Conservation (phyloP, 2,113 vertebrate genomes). For the Polypterus bichir region DNA sequence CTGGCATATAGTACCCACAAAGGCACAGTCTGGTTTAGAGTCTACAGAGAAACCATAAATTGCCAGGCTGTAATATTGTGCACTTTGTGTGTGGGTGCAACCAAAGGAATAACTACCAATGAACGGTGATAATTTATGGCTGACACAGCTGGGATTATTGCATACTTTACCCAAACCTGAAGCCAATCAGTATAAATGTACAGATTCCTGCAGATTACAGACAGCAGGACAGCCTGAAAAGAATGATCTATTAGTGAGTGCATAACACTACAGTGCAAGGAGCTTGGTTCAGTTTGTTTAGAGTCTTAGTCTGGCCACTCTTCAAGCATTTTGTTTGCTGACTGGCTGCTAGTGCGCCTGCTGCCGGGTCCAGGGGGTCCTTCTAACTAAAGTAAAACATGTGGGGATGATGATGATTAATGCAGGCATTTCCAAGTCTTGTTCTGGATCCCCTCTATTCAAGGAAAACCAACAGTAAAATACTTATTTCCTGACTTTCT, state of each 20-base stretch:
- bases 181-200: not conserved
- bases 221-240: not conserved
- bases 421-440: too few species aligned
- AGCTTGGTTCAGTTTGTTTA: not conserved
- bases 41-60: too few species aligned
- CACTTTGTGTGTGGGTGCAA: too few species aligned
- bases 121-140: not conserved
- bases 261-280: not conserved
- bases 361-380: not conserved
- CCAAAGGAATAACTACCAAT: too few species aligned
- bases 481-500: not conserved
- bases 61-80: too few species aligned
- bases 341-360: not conserved
- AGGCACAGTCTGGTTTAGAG: too few species aligned
- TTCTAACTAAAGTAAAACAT: not conserved
- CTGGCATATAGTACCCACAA: too few species aligned
- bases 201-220: not conserved
- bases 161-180: not conserved
- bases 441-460: not conserved
- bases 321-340: not conserved
- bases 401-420: not conserved
- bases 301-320: not conserved
- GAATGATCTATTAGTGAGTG: not conserved
- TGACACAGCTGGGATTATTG: not conserved
- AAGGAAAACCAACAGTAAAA: not conserved